Evolutionary conservation across 2,888 invertebrate species (phyloP).

Genomic region (Aproaerema taeniolella): DNA sequence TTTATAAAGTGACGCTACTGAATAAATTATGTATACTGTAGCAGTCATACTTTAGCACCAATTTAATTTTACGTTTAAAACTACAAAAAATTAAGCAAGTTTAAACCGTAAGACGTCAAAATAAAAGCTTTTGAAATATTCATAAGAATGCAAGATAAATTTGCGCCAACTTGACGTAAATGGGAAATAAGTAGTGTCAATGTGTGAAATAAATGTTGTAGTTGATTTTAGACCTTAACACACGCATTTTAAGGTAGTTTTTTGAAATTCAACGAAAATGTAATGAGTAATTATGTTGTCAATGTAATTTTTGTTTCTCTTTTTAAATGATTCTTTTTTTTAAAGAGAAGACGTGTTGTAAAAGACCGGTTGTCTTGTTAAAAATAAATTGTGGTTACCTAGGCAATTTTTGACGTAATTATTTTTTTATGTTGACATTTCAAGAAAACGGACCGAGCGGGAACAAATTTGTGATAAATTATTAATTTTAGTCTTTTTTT

Average conservation of each 20-base stretch:
- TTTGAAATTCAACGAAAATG: too few species aligned
- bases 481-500: neutral
- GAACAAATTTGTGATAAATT: conserved; percentile 7
- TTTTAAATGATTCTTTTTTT: conserved; percentile 22
- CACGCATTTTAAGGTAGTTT: too few species aligned
- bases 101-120: conserved; percentile 3
- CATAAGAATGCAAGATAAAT: too few species aligned
- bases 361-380: conserved; percentile 24
- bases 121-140: too few species aligned
- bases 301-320: conserved; percentile 26
- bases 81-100: neutral
- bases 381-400: conserved; percentile 9
- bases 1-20: neutral
- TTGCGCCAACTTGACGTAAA: conserved; percentile 1
- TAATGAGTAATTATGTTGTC: conserved; percentile 42
- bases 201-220: conserved; percentile 27
- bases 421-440: conserved; percentile 5
- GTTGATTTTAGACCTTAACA: too few species aligned
- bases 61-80: neutral
- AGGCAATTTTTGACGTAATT: conserved; percentile 1
- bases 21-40: neutral
- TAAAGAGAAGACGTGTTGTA: conserved; percentile 16
- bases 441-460: conserved; percentile 2
- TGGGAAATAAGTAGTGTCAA: conserved; percentile 24
- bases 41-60: neutral